Percentiles rank a stretch among this genome's conserved stretches.
phyloP scores from a whole-genome alignment of 2,113 vertebrate species.

The Eira barbara region DNA sequence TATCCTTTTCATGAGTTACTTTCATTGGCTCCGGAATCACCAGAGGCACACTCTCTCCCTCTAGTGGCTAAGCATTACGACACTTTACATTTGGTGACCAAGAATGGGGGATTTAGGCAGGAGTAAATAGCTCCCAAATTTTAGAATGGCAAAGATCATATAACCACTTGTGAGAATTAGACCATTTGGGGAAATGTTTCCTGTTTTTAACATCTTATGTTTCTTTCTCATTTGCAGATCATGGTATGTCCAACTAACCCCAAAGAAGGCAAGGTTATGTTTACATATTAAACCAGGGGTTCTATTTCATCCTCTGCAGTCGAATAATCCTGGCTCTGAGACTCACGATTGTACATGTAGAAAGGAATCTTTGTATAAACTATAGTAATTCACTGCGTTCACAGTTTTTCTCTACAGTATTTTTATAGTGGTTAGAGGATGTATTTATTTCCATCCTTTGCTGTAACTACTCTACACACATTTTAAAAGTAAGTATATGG shows the following conservation, averaged over 20 bases:
- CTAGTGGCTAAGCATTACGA: constrained; percentile 67
- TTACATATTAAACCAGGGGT: background rate
- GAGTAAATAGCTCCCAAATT: background rate
- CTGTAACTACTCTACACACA: background rate
- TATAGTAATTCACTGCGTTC: background rate
- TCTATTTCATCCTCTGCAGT: background rate
- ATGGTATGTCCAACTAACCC: background rate
- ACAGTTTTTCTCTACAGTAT: background rate
- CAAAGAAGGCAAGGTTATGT: background rate
- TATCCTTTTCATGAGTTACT: constrained; percentile 25
- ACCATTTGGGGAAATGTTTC: background rate
- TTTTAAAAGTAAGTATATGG: background rate
- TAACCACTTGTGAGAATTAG: background rate
- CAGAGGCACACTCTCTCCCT: constrained; percentile 74
- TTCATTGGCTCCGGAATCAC: constrained; percentile 46
- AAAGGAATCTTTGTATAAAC: background rate
- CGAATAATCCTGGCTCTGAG: background rate
- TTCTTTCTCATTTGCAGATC: background rate
- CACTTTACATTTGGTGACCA: background rate
- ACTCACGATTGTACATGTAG: background rate
- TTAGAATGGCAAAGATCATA: background rate
- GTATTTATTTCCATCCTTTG: background rate
- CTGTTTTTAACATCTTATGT: background rate
- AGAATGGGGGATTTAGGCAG: background rate
- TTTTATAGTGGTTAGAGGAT: background rate